phyloP scores from a whole-genome alignment of 64 coral and sea anemone genomes.

The Pachyseris speciosa region DNA sequence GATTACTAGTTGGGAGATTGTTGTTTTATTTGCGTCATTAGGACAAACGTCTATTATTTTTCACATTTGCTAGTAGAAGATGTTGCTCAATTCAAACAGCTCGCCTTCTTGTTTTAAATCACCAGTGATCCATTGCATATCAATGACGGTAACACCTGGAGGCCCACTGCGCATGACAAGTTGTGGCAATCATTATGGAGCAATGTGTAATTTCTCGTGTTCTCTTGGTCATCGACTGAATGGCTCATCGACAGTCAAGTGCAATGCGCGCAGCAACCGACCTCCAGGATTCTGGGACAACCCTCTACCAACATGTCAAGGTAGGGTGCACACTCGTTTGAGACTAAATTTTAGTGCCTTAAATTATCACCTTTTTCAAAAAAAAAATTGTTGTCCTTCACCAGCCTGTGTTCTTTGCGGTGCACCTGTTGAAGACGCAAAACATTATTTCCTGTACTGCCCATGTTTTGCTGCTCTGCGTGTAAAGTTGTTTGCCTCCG shows the following conservation, averaged over 20 bases:
- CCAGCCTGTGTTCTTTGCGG: no score
- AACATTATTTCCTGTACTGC: no score
- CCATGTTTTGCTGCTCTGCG: no score
- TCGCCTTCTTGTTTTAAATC: neutral
- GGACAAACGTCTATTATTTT: no score
- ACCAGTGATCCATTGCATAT: slow-evolving; percentile 9
- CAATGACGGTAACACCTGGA: neutral
- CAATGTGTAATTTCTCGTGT: slow-evolving; percentile 33
- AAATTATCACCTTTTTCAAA: no score
- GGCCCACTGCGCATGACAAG: slow-evolving; percentile 8
- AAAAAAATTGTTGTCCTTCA: no score
- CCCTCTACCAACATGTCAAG: slow-evolving; percentile 13
- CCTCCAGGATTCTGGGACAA: slow-evolving; percentile 34
- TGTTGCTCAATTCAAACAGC: neutral
- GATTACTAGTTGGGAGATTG: neutral
- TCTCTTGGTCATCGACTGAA: slow-evolving; percentile 20
- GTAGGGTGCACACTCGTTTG: neutral
- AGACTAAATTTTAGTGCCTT: no score
- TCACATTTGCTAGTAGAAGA: no score
- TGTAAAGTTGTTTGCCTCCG: no score
- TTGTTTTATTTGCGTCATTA: neutral
- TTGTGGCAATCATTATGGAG: slow-evolving; percentile 18
- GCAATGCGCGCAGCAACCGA: neutral
- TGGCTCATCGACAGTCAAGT: slow-evolving; percentile 17
- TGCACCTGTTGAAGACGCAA: no score